phyloP scores from a whole-genome alignment of 2,888 invertebrate genomes.

The Phengaris alcon region DNA sequence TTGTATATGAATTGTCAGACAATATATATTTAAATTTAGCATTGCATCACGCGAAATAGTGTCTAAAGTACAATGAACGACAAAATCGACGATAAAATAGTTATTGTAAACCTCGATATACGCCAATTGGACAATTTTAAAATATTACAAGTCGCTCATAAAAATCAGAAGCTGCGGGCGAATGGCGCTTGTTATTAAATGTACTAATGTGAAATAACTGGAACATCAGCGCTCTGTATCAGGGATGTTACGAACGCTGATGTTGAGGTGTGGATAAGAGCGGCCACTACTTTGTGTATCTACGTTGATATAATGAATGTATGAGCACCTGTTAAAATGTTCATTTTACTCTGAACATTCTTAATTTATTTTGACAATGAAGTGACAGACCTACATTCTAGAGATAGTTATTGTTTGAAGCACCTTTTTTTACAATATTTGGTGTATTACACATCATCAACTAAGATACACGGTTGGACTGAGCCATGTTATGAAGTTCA shows the following conservation, averaged over 20 bases:
- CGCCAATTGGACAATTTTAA: background rate
- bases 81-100: background rate
- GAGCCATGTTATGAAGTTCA: background rate
- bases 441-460: background rate
- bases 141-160: background rate
- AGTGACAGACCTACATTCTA: too few relatives aligned
- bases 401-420: too few relatives aligned
- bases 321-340: too few relatives aligned
- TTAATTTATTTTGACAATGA: too few relatives aligned
- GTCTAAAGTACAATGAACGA: background rate
- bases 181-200: conserved; percentile 61
- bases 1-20: conserved; percentile 24
- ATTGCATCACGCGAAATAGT: conserved; percentile 3
- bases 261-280: conserved; percentile 55
- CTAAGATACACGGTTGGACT: background rate
- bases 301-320: background rate
- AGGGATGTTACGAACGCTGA: conserved; percentile 63
- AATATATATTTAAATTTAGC: conserved; percentile 25
- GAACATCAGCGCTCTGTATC: conserved; percentile 68
- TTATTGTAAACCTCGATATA: conserved; percentile 8
- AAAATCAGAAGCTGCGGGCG: conserved; percentile 17
- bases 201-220: conserved; percentile 41
- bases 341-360: too few relatives aligned
- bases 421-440: background rate
- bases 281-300: conserved; percentile 49